Percentiles rank a stretch among this genome's conserved stretches.
Evolutionary conservation across 1,140 invertebrate genomes (phyloP).

Genomic region (Drosophila sechellia): DNA sequence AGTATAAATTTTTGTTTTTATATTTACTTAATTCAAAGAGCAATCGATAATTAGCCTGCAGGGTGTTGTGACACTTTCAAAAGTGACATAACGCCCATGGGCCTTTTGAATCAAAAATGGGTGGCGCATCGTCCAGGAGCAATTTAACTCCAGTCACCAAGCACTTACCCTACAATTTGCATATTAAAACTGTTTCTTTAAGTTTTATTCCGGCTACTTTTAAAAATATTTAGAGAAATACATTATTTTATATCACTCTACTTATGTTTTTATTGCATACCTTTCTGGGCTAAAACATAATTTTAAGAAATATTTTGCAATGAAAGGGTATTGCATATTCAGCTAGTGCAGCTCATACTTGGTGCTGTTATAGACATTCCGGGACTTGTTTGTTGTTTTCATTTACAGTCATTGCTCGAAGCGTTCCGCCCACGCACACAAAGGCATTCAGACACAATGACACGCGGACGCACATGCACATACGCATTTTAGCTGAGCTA

Average conservation of each 20-base stretch:
- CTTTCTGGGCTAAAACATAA: neutral
- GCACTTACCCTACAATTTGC: too few relatives aligned
- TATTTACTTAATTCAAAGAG: too few relatives aligned
- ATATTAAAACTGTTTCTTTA: too few relatives aligned
- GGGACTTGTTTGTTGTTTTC: conserved; percentile 32
- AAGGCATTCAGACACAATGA: neutral
- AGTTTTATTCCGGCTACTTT: too few relatives aligned
- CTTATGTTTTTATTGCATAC: neutral
- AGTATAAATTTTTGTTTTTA: too few relatives aligned
- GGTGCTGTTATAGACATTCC: conserved; percentile 5
- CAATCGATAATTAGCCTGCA: too few relatives aligned
- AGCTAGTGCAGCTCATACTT: neutral
- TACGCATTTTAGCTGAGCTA: neutral
- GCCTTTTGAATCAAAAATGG: too few relatives aligned
- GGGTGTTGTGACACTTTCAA: too few relatives aligned
- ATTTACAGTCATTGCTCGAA: conserved; percentile 26
- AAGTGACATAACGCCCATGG: too few relatives aligned
- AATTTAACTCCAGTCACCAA: too few relatives aligned
- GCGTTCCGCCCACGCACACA: neutral
- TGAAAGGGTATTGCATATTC: conserved; percentile 7
- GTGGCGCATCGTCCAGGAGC: too few relatives aligned
- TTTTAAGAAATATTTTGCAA: neutral
- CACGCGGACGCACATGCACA: conserved; percentile 9
- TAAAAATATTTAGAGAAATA: too few relatives aligned
- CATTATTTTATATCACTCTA: neutral